Conservation (phyloP, 2,113 vertebrate species). For the Thermophis baileyi region DNA sequence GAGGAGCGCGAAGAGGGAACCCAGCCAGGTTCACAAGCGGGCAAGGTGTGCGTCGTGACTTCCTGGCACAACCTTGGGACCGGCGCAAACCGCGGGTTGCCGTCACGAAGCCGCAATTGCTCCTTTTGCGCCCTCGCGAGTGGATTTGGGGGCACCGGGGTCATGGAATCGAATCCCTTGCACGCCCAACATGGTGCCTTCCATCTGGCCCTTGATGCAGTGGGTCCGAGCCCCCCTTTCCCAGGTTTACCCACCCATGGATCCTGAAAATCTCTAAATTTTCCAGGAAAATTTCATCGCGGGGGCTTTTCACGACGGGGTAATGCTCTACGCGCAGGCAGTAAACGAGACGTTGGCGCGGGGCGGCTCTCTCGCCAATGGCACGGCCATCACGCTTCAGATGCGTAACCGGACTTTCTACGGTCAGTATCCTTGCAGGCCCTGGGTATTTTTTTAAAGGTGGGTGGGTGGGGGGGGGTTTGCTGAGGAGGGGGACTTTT, state of each 20-base stretch:
- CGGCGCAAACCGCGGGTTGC: too few species aligned
- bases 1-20: too few species aligned
- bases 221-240: neutral
- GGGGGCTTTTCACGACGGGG: conserved; percentile 70
- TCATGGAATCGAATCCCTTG: neutral
- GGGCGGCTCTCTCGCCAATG: conserved; percentile 57
- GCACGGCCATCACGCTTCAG: conserved; percentile 56
- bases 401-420: conserved; percentile 77
- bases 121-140: too few species aligned
- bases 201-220: too few species aligned
- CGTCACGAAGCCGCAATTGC: too few species aligned
- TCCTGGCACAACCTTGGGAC: too few species aligned
- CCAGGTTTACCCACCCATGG: rapidly evolving
- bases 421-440: conserved; percentile 47
- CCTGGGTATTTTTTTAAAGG: neutral
- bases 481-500: neutral
- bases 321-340: conserved; percentile 72
- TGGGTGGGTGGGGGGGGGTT: neutral
- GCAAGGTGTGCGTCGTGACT: too few species aligned
- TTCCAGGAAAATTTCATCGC: conserved; percentile 73
- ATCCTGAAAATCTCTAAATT: rapidly evolving
- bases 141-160: too few species aligned
- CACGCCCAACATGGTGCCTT: rapidly evolving
- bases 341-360: conserved; percentile 64
- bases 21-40: too few species aligned